Base-by-base conservation (phyloP, 2,797 vertebrate species). In the Centropyge bicolor region DNA sequence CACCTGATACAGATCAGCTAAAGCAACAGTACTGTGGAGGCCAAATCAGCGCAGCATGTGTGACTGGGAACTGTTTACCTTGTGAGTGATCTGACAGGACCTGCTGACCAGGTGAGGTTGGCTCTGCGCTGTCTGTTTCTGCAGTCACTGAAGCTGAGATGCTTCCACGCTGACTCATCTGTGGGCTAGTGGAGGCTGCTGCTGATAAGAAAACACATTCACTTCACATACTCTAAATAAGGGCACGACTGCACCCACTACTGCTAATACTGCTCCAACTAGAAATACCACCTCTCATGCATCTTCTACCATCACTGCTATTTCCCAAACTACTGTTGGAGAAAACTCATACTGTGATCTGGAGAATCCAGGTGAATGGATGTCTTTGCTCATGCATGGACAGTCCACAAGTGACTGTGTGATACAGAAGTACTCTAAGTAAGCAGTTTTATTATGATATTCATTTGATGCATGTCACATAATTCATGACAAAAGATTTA, bases 201-300 rank as follows among this genome's bases (percentile, higher is more conserved):
- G 68, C 43, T 35, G 61, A 16, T 13, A 36, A 72, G 22, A 72
- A 51, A 78, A 68, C 0, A 41, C 20, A 56, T 31, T 12, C 38
- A 63, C 54, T 55, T 43, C 3, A 20, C 5, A 20, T 13, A 17
- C 43, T 35, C 51, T 4, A 20, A 14, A 0, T 2, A 7, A 41
- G 13, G 31, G 40, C 17, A 24, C 3, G 40, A n/a, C 40, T 36
- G 6, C 8, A 5, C 27, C 1, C 54, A 17, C 51, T 36, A 43
- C 11, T 52, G n/a, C 43, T 5, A 35, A 35, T 60, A 10, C 31
- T n/a, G 7, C n/a, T 0, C 11, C 20, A 22, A n/a, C 19, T 36
- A 41, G 10, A 22, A 7, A 31, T 31, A 59, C n/a, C 43, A 62
- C 59, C 12, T n/a, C 31, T 36, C 6, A 5, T 63, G 48, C 45